These are phyloP conservation scores for Periophthalmus modestus DNA, from an alignment of 2,113 vertebrate species.

Conservation along the genomic window DNA sequence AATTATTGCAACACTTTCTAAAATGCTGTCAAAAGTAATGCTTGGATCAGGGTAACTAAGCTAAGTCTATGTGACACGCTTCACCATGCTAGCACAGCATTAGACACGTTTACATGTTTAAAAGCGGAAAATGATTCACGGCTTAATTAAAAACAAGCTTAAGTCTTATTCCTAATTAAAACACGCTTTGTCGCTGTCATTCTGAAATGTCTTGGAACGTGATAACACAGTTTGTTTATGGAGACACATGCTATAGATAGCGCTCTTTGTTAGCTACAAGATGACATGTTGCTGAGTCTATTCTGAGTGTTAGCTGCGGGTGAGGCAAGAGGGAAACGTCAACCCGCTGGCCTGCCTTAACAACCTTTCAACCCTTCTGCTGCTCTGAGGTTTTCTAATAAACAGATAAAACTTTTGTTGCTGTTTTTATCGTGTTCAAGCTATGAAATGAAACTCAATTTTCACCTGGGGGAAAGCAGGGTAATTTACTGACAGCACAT, in stretches of 20 bases:
- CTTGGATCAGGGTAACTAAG: not conserved
- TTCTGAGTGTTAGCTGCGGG: conserved; percentile 2
- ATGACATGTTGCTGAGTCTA: conserved; percentile 16
- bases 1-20: not conserved
- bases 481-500: conserved; percentile 18
- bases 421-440: conserved; percentile 25
- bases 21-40: conserved; percentile 1
- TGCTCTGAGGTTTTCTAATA: not conserved
- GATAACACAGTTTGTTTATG: conserved; percentile 13
- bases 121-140: not conserved
- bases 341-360: conserved; percentile 16
- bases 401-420: conserved; percentile 13
- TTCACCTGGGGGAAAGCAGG: not conserved
- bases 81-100: not conserved
- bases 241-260: conserved; percentile 23
- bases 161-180: not conserved
- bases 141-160: not conserved
- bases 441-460: conserved; percentile 8
- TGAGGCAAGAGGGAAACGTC: conserved; percentile 16
- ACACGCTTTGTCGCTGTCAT: conserved; percentile 1
- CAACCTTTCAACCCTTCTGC: conserved; percentile 7
- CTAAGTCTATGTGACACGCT: not conserved
- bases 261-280: conserved; percentile 8
- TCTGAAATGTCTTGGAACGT: not conserved
- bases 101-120: not conserved